phyloP scores from a whole-genome alignment of 2,113 vertebrate species.

The Takifugu flavidus region DNA sequence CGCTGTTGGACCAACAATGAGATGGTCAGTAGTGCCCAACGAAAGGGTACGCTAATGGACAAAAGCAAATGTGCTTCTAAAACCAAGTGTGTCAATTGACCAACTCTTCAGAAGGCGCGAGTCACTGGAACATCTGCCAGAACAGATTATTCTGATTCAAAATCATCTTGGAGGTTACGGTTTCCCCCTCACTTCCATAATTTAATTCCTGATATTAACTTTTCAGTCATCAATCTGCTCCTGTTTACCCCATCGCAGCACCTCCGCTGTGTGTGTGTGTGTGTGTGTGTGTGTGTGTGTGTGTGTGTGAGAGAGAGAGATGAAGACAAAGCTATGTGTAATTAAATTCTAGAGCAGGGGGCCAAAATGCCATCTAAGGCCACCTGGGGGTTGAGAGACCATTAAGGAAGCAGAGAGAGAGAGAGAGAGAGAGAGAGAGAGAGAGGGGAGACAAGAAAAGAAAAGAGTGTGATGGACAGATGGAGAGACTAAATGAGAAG shows the following conservation, averaged over 20 bases:
- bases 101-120: no score
- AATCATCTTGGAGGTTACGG: slow-evolving; percentile 43
- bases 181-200: slow-evolving; percentile 79
- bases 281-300: not conserved
- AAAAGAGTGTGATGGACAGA: slow-evolving; percentile 13
- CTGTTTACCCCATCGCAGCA: slow-evolving; percentile 8
- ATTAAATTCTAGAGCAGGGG: slow-evolving; percentile 62
- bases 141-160: no score
- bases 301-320: not conserved
- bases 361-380: slow-evolving; percentile 42
- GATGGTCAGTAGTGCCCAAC: no score
- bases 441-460: not conserved
- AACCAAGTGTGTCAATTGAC: no score
- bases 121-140: no score
- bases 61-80: no score
- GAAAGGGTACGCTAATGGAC: no score
- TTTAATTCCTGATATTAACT: slow-evolving; percentile 82
- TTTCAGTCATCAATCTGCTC: slow-evolving; percentile 81
- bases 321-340: slow-evolving; percentile 53
- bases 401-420: slow-evolving; percentile 20
- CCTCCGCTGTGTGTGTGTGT: not conserved
- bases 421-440: not conserved
- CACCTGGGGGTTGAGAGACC: slow-evolving; percentile 55
- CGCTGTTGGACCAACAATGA: no score
- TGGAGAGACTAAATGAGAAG: slow-evolving; percentile 1